These are phyloP conservation scores for Hapalemur alaotrensis DNA, from an alignment of 2,797 vertebrate species.

Conservation along the genomic window DNA sequence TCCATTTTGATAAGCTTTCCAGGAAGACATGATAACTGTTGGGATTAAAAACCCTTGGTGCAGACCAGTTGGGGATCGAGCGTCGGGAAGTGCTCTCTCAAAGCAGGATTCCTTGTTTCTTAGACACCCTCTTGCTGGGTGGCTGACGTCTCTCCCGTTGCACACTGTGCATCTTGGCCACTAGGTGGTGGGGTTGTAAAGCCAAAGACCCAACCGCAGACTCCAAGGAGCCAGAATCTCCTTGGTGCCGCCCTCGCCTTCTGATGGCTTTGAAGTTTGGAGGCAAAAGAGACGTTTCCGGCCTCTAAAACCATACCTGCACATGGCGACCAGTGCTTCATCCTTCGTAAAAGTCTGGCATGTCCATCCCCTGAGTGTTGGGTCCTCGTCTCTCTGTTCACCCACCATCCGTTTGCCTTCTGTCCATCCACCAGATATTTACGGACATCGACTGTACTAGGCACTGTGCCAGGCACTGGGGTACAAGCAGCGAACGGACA, in stretches of 20 bases:
- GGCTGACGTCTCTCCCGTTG: neutral
- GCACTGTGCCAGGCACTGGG: neutral
- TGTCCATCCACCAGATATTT: neutral
- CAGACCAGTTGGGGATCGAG: too few relatives aligned
- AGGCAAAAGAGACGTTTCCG: neutral
- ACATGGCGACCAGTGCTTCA: neutral
- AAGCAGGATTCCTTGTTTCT: rapidly evolving
- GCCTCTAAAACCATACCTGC: neutral
- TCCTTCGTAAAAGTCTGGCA: neutral
- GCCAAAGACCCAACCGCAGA: neutral
- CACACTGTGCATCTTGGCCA: neutral
- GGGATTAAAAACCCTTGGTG: neutral
- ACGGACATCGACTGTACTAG: neutral
- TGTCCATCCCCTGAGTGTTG: neutral
- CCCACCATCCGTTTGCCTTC: neutral
- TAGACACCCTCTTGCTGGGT: rapidly evolving
- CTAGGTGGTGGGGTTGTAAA: constrained; percentile 54
- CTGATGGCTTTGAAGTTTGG: neutral
- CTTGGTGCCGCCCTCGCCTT: neutral
- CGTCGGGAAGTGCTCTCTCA: neutral
- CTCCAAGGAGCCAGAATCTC: neutral
- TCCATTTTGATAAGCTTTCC: neutral
- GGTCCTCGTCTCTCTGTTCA: too few relatives aligned
- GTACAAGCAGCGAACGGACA: neutral
- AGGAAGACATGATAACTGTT: neutral